These are phyloP conservation scores for Neodiprion fabricii DNA, from an alignment of 1,140 invertebrate genomes.

Conservation along the genomic window DNA sequence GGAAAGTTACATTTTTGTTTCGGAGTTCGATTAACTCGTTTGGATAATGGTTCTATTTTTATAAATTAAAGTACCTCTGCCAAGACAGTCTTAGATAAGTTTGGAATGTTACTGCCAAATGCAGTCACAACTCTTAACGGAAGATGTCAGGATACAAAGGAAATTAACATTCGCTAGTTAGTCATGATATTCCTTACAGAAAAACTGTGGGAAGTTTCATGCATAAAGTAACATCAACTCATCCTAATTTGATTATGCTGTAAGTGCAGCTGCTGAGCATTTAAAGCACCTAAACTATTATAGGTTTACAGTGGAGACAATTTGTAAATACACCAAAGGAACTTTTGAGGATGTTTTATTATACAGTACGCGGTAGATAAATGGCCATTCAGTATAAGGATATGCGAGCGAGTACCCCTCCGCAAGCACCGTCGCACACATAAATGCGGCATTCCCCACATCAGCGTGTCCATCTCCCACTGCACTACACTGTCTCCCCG, in stretches of 20 bases:
- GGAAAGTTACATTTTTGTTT: slow-evolving; percentile 35
- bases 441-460: no score
- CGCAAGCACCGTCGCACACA: no score
- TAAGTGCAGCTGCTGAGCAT: slow-evolving; percentile 26
- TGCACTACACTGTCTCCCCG: no score
- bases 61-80: slow-evolving; percentile 34
- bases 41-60: slow-evolving; percentile 25
- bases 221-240: slow-evolving; percentile 34
- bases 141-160: slow-evolving; percentile 12
- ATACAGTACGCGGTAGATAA: no score
- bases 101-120: slow-evolving; percentile 37
- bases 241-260: slow-evolving; percentile 43
- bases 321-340: no score
- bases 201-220: slow-evolving; percentile 11
- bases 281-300: background rate
- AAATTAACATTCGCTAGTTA: slow-evolving; percentile 21
- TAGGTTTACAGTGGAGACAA: no score
- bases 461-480: no score
- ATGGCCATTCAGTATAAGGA: no score
- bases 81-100: slow-evolving; percentile 34
- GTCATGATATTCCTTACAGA: no score
- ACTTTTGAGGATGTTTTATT: no score
- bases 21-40: slow-evolving; percentile 41
- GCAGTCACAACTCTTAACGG: slow-evolving; percentile 36
- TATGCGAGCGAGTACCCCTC: no score